Evolutionary conservation across 53 echinoderm and acorn worm genomes (phyloP).

Genomic region (Paelopatides confundens): DNA sequence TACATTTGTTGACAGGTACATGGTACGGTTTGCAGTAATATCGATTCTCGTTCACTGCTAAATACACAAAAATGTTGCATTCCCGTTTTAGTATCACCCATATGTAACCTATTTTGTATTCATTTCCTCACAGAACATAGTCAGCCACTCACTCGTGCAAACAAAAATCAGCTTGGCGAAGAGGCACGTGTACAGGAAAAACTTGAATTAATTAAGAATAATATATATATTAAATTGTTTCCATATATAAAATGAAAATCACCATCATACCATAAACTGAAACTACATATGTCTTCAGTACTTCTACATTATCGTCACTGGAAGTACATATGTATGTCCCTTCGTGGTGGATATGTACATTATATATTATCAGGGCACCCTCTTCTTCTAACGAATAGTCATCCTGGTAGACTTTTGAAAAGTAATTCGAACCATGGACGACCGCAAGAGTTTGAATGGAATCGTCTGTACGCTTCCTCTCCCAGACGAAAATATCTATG

Average conservation of each 20-base stretch:
- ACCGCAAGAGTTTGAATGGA: background rate
- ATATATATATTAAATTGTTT: background rate
- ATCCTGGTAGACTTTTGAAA: background rate
- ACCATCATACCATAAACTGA: background rate
- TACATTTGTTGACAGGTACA: no score
- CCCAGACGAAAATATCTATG: background rate
- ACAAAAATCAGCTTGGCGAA: no score
- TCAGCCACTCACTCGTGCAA: no score
- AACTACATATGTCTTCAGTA: background rate
- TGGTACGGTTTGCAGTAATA: no score
- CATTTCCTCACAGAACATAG: no score
- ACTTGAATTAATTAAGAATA: no score
- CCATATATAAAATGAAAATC: no score
- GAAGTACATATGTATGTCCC: background rate
- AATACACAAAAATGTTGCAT: no score
- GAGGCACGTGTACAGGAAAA: no score
- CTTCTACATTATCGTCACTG: background rate
- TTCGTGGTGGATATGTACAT: background rate
- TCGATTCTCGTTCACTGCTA: no score
- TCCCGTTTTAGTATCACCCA: no score
- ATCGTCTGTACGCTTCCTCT: background rate
- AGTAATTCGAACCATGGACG: background rate
- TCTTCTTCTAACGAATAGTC: background rate
- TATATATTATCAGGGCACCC: background rate
- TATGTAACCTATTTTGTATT: no score